Evolutionary conservation across 64 coral and sea anemone species (phyloP), one percentile per base, ranked within the genome.

Genomic region (Acropora tenuis): DNA sequence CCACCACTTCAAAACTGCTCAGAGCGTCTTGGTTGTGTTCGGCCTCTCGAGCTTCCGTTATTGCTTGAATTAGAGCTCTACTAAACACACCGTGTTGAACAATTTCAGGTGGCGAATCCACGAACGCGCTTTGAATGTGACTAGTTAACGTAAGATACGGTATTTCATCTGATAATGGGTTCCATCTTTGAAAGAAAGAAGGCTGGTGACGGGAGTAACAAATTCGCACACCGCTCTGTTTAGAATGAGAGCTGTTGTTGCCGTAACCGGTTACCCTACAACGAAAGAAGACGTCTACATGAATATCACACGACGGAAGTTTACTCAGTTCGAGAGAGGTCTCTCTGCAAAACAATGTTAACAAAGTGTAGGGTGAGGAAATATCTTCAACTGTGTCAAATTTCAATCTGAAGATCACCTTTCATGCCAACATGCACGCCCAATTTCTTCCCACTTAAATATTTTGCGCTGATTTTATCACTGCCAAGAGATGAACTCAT

Each of bases 261-360:
- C 88, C 95, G 75, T 97, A 97, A 44, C 95, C 95, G 59, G 88
- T 97, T 55, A 97, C 55, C 95, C 95, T 97, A 82, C 48, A 60
- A 69, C 72, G 77, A 90, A 58, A 50, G 47, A 95, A 88, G 44
- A 76, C 18, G 46, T 8, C 12, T 43, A 52, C 5, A 50, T 55
- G n/a, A 87, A 74, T 73, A 9, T 2, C 67, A 7, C 1, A 17
- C 12, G 17, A 43, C 11, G 4, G 13, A 30, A 30, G 30, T 30
- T 30, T 30, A 30, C 30, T 30, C 30, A 30, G 30, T 30, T 30
- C 30, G 30, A 30, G 30, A 30, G 30, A 30, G 30, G 30, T 30
- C 30, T 30, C 30, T 30, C 30, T 30, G 0, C 30, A 30, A 30
- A 30, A 30, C 30, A 30, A 30, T 30, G 30, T 30, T 30, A 30